These are phyloP conservation scores for Carpatolechia fugitivella DNA, from an alignment of 2,888 invertebrate genomes.

Conservation along the genomic window DNA sequence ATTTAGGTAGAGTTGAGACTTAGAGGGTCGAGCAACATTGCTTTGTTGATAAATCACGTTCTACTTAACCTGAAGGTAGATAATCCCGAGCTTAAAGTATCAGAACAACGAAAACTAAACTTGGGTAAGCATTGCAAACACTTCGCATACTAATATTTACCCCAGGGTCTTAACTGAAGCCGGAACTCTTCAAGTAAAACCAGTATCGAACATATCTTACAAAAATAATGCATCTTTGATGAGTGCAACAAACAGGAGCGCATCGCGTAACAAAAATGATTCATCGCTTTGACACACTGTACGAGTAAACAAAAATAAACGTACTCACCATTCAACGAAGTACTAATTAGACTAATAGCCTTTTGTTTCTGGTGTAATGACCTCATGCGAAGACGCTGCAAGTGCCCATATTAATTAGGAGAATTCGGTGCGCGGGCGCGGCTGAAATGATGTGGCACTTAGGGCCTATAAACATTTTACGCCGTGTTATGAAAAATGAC, in stretches of 20 bases:
- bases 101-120: not conserved
- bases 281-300: not conserved
- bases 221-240: not conserved
- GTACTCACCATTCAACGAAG: slow-evolving; percentile 16
- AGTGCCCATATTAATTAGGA: slow-evolving; percentile 65
- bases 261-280: not conserved
- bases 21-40: not conserved
- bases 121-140: not conserved
- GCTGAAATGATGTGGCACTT: slow-evolving; percentile 12
- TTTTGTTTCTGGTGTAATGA: slow-evolving; percentile 29
- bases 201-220: not conserved
- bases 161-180: not conserved
- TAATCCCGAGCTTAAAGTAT: not conserved
- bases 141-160: not conserved
- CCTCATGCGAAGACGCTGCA: slow-evolving; percentile 51
- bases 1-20: too few relatives aligned
- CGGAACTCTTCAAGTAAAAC: not conserved
- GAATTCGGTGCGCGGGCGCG: not conserved
- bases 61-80: not conserved
- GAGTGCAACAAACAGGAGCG: not conserved
- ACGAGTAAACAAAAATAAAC: not conserved
- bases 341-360: slow-evolving; percentile 51
- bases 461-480: slow-evolving; percentile 55
- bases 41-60: not conserved
- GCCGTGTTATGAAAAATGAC: slow-evolving; percentile 44